Conservation (phyloP, 1,140 invertebrate species). For the Zaprionus camerounensis region DNA sequence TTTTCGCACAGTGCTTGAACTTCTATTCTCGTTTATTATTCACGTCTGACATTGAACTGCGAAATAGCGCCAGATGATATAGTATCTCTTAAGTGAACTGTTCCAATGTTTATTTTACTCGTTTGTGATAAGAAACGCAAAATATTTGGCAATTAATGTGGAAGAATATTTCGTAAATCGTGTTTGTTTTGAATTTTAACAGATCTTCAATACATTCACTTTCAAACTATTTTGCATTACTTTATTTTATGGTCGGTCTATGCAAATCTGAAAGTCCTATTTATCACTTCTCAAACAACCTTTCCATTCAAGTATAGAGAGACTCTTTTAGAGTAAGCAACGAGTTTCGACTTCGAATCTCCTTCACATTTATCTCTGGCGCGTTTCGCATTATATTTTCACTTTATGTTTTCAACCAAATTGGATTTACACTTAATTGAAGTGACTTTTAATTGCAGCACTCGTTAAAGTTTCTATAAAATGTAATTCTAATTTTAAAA, state of each 20-base stretch:
- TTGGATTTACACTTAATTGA: not conserved
- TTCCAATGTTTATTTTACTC: not conserved
- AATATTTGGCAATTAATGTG: not conserved
- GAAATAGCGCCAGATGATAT: slow-evolving; percentile 6
- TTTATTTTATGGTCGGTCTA: not conserved
- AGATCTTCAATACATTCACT: not conserved
- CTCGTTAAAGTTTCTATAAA: slow-evolving; percentile 4
- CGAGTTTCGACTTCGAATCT: not conserved
- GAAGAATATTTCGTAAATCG: not conserved
- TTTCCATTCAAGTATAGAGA: too few relatives aligned
- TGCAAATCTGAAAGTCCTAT: not conserved
- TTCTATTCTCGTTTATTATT: slow-evolving; percentile 3
- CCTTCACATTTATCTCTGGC: not conserved
- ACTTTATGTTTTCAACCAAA: not conserved
- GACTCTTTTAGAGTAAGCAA: not conserved
- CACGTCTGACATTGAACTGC: not conserved
- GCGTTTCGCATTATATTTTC: too few relatives aligned
- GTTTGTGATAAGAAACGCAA: not conserved
- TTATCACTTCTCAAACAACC: not conserved
- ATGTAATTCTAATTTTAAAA: slow-evolving; percentile 7
- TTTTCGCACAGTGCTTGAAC: not conserved
- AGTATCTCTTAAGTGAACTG: not conserved
- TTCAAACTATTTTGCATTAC: not conserved
- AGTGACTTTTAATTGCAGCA: not conserved
- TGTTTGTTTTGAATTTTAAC: not conserved